Conservation (phyloP, 2,113 vertebrate species). For the Larimichthys crocea region DNA sequence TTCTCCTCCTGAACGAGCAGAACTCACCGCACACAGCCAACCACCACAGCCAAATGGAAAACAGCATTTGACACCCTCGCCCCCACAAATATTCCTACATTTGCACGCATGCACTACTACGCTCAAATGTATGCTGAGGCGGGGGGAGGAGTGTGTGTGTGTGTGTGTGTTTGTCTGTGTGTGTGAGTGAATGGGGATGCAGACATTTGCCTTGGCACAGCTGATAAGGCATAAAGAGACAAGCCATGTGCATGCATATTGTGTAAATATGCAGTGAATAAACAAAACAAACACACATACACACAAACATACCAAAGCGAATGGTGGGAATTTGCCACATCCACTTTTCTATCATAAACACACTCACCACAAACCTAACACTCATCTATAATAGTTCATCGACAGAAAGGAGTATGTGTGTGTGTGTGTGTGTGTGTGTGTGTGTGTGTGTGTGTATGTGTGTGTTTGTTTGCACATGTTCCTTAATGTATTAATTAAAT, state of each 20-base stretch:
- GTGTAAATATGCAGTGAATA: conserved; percentile 59
- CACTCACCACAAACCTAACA: background rate
- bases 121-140: conserved; percentile 29
- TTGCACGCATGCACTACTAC: conserved; percentile 54
- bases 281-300: conserved; percentile 2
- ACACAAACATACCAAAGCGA: conserved; percentile 37
- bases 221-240: conserved; percentile 48
- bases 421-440: conserved; percentile 22
- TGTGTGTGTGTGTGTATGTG: conserved; percentile 12
- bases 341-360: background rate
- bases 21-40: conserved; percentile 85
- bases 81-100: background rate
- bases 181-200: conserved; percentile 5
- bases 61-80: conserved; percentile 71
- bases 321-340: conserved; percentile 13
- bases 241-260: conserved; percentile 41
- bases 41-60: conserved; percentile 81
- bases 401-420: background rate
- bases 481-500: background rate
- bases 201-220: conserved; percentile 5
- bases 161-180: background rate
- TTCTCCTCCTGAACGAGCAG: conserved; percentile 91
- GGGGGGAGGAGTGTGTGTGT: conserved; percentile 23
- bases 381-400: background rate
- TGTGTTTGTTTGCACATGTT: conserved; percentile 12